phyloP scores from a whole-genome alignment of 2,888 invertebrate species.

The Callimorpha dominula region DNA sequence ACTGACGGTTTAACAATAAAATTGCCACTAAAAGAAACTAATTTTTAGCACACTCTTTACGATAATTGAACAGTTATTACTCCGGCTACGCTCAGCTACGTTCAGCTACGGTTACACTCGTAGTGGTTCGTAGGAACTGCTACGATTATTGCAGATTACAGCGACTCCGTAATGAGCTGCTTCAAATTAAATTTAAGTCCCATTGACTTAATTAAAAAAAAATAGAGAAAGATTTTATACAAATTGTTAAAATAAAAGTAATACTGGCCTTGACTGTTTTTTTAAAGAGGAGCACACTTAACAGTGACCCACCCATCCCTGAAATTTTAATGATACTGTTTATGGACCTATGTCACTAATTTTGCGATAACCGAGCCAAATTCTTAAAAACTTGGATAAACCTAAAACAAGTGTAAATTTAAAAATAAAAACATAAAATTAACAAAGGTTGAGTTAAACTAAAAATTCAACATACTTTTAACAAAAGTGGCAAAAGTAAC shows the following conservation, averaged over 20 bases:
- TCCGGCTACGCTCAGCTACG: constrained; percentile 5
- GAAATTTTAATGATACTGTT: too few relatives aligned
- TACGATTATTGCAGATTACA: background rate
- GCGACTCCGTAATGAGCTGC: too few relatives aligned
- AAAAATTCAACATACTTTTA: background rate
- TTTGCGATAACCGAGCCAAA: background rate
- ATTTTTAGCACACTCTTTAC: background rate
- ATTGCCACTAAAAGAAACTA: too few relatives aligned
- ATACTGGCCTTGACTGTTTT: too few relatives aligned
- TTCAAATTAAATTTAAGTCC: background rate
- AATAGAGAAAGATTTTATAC: background rate
- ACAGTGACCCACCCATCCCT: too few relatives aligned
- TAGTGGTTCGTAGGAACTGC: constrained; percentile 12
- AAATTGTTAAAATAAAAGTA: background rate
- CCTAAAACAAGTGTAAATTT: background rate
- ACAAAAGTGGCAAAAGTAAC: background rate
- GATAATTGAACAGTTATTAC: background rate
- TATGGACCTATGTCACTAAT: too few relatives aligned
- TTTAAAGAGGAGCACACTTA: too few relatives aligned
- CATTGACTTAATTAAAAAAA: background rate
- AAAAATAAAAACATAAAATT: background rate
- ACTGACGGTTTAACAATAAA: background rate
- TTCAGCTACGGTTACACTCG: constrained; percentile 6
- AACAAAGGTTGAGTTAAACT: background rate
- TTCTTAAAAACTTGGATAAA: background rate